A percentile compares a stretch with the other conserved stretches of the same genome.
These are phyloP conservation scores for Trypoxylon attenuatum DNA, from an alignment of 2,888 invertebrate species.

Conservation along the genomic window DNA sequence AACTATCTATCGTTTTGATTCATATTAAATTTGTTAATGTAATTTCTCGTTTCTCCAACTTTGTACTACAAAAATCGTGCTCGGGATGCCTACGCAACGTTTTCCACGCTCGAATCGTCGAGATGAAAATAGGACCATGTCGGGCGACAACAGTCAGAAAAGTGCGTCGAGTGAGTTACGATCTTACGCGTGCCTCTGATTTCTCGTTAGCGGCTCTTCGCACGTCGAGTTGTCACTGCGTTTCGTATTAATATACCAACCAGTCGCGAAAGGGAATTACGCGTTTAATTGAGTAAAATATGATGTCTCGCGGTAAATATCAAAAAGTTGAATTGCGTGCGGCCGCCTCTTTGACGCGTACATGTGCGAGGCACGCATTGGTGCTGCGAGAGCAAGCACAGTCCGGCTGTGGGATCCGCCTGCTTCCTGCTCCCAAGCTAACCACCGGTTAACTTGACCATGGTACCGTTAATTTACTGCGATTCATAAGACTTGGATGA, in stretches of 20 bases:
- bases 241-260: too few species aligned
- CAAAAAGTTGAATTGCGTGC: background rate
- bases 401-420: background rate
- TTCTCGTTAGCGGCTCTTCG: background rate
- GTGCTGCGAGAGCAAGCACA: background rate
- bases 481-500: background rate
- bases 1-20: too few species aligned
- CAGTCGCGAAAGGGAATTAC: too few species aligned
- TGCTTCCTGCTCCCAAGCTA: background rate
- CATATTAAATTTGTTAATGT: too few species aligned
- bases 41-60: too few species aligned
- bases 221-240: too few species aligned
- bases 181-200: background rate
- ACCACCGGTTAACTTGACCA: background rate
- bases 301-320: background rate
- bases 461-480: background rate
- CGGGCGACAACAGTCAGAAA: too few species aligned
- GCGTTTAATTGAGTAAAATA: too few species aligned
- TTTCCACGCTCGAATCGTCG: too few species aligned
- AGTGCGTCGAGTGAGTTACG: background rate
- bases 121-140: slow-evolving; percentile 24
- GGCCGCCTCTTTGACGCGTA: background rate
- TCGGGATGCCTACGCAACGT: too few species aligned
- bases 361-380: background rate
- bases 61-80: too few species aligned